Evolutionary conservation across 2,888 invertebrate genomes (phyloP).

Genomic region (Saturnia pavonia): DNA sequence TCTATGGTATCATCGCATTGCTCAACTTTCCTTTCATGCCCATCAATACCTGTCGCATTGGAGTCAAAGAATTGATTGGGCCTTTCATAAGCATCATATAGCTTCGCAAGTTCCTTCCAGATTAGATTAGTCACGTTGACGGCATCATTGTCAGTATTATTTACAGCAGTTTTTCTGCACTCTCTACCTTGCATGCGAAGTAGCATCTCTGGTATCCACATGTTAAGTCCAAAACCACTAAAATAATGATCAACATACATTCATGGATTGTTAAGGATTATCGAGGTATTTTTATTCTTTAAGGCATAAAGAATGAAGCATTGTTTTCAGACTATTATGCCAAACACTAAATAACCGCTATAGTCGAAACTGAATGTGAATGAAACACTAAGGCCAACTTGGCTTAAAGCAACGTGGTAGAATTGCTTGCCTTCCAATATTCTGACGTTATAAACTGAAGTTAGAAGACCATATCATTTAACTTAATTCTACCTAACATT

Average conservation of each 20-base stretch:
- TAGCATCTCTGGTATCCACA: constrained; percentile 91
- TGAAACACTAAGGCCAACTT: too few species aligned
- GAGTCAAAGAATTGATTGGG: constrained; percentile 38
- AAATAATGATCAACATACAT: constrained; percentile 30
- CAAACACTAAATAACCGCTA: not conserved
- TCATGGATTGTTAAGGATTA: not conserved
- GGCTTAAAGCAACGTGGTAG: too few species aligned
- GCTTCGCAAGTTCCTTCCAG: constrained; percentile 72
- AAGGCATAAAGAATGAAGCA: not conserved
- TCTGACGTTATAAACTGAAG: too few species aligned
- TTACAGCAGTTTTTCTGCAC: constrained; percentile 59
- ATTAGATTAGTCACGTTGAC: constrained; percentile 51
- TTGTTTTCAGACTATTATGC: not conserved
- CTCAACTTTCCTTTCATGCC: constrained; percentile 35
- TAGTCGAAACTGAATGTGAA: too few species aligned
- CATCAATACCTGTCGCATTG: constrained; percentile 42
- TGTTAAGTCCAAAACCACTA: constrained; percentile 85
- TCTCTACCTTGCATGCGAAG: constrained; percentile 75
- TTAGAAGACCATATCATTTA: too few species aligned
- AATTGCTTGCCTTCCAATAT: too few species aligned
- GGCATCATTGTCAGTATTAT: constrained; percentile 56
- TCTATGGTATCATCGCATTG: constrained; percentile 60
- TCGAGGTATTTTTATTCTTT: not conserved
- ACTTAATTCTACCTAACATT: too few species aligned
- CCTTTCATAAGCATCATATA: constrained; percentile 63